Conservation (phyloP, 2,888 invertebrate species). For the Drosophila limbata region DNA sequence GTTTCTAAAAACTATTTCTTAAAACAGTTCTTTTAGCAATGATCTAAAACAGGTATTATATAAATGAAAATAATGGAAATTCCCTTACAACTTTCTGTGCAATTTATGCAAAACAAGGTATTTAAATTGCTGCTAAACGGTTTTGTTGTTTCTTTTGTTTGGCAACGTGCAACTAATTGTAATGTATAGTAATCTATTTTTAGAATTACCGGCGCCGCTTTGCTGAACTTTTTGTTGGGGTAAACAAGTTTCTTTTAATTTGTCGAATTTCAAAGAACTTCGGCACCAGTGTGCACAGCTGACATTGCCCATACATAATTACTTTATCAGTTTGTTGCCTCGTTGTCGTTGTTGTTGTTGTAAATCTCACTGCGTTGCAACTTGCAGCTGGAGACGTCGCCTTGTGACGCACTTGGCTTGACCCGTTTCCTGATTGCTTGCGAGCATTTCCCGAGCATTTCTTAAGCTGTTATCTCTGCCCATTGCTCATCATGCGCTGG, state of each 20-base stretch:
- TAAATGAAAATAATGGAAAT: too few species aligned
- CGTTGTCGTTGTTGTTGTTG: neutral
- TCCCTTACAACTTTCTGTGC: neutral
- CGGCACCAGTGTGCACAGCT: conserved; percentile 33
- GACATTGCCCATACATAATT: conserved; percentile 7
- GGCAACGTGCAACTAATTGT: neutral
- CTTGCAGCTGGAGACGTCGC: conserved; percentile 14
- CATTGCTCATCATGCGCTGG: conserved; percentile 51
- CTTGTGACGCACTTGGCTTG: conserved; percentile 59
- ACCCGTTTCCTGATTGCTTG: conserved; percentile 37
- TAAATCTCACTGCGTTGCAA: conserved; percentile 14
- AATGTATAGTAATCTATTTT: conserved; percentile 8
- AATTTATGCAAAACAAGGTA: neutral
- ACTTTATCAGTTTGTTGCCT: conserved; percentile 8
- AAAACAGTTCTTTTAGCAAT: too few species aligned
- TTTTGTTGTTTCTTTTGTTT: neutral
- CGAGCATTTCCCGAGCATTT: neutral
- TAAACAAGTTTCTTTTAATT: neutral
- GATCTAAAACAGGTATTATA: too few species aligned
- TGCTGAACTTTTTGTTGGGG: neutral
- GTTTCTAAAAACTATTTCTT: too few species aligned
- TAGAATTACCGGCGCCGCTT: conserved; percentile 19
- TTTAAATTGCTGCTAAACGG: neutral
- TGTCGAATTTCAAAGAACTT: neutral
- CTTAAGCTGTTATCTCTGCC: conserved; percentile 6